Percentiles rank a stretch among this genome's conserved stretches.
Conservation (phyloP, 2,113 vertebrate genomes). For the Syrrhaptes paradoxus region DNA sequence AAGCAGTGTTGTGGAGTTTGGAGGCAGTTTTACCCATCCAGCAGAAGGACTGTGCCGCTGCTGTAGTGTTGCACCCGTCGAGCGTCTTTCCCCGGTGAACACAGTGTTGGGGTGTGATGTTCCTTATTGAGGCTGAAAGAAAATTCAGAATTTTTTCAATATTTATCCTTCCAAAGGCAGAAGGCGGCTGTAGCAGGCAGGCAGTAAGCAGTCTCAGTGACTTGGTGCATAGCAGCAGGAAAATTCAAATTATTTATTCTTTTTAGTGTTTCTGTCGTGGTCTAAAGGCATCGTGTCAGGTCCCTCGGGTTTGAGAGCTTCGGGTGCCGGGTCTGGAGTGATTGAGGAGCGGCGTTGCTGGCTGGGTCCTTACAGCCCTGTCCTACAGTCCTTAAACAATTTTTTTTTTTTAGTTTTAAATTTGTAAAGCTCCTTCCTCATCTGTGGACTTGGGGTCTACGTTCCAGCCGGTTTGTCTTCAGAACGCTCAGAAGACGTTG, state of each 20-base stretch:
- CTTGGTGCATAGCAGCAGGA: not conserved
- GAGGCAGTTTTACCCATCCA: fast-evolving
- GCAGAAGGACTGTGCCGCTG: not conserved
- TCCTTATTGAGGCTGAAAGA: not conserved
- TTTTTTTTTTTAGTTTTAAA: not conserved
- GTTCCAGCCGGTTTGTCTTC: not conserved
- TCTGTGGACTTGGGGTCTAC: fast-evolving
- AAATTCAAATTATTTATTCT: not conserved
- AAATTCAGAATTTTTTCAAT: not conserved
- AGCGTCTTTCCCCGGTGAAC: not conserved
- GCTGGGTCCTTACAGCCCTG: not conserved
- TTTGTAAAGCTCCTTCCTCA: not conserved
- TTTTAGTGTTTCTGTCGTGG: not conserved
- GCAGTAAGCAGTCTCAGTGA: not conserved
- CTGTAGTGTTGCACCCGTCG: not conserved
- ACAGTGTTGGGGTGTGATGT: not conserved
- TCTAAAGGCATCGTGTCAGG: not conserved
- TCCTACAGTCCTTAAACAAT: fast-evolving
- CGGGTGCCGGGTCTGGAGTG: fast-evolving
- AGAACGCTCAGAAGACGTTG: not conserved
- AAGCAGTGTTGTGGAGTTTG: not conserved
- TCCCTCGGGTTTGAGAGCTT: fast-evolving
- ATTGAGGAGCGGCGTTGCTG: not conserved
- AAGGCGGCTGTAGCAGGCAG: not conserved
- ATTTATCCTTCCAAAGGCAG: not conserved